A percentile compares a stretch with the other conserved stretches of the same genome.
These are phyloP conservation scores for Gila orcuttii DNA, from an alignment of 2,113 vertebrate species.

Conservation along the genomic window DNA sequence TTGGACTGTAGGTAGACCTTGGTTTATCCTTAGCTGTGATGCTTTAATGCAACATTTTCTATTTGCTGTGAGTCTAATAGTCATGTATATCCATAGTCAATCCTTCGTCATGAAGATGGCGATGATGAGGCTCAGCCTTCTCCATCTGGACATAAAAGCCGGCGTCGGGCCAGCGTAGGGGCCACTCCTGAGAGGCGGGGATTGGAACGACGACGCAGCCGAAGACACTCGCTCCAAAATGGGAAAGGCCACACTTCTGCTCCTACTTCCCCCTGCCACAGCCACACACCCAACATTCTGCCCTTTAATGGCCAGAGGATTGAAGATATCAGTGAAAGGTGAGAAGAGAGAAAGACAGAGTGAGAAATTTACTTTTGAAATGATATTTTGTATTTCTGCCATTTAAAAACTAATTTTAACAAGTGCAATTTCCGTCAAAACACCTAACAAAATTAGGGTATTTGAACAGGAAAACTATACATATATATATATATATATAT, in stretches of 20 bases:
- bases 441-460: too few relatives aligned
- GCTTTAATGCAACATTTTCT: neutral
- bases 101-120: slow-evolving; percentile 87
- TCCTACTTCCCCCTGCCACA: slow-evolving; percentile 78
- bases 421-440: neutral
- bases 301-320: slow-evolving; percentile 71
- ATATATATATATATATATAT: neutral
- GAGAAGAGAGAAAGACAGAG: slow-evolving; percentile 58
- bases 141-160: slow-evolving; percentile 80
- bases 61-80: neutral
- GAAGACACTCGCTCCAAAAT: slow-evolving; percentile 89
- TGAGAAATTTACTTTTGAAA: neutral
- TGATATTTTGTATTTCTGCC: neutral
- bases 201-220: slow-evolving; percentile 88
- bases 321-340: slow-evolving; percentile 88
- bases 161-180: slow-evolving; percentile 86
- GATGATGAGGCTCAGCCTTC: slow-evolving; percentile 82
- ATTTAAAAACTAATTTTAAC: neutral
- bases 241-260: slow-evolving; percentile 80
- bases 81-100: slow-evolving; percentile 70
- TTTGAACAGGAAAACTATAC: neutral
- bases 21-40: neutral
- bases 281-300: slow-evolving; percentile 64
- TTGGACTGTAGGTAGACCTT: neutral
- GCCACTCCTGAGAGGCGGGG: slow-evolving; percentile 74